Percentiles rank a stretch among this genome's conserved stretches.
Evolutionary conservation across 2,113 vertebrate genomes (phyloP).

Genomic region (Pteruthius melanotis): DNA sequence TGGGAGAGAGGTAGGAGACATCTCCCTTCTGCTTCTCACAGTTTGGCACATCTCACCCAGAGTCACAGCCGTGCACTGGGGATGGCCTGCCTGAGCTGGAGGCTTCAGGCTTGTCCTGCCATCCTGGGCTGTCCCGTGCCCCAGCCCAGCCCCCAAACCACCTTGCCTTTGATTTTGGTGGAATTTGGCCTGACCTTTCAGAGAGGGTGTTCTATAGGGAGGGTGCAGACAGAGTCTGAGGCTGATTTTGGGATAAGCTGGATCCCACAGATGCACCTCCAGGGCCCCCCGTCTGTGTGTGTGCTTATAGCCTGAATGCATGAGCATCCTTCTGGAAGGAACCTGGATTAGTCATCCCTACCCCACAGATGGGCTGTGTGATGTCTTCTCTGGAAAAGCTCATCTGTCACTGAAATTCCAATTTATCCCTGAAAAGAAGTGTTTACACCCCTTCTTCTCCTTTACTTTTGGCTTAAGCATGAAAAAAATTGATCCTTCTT

Average conservation of each 20-base stretch:
- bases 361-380: conserved; percentile 50
- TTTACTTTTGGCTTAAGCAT: not conserved
- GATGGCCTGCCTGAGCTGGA: not conserved
- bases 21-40: not conserved
- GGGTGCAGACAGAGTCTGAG: not conserved
- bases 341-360: conserved; percentile 56
- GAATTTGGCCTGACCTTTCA: not conserved
- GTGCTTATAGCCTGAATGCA: not conserved
- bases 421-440: conserved; percentile 1
- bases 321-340: conserved; percentile 57
- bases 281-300: not conserved
- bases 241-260: not conserved
- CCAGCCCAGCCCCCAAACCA: not conserved
- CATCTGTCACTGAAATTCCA: conserved; percentile 34
- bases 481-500: not conserved
- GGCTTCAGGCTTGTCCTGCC: not conserved
- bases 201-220: not conserved
- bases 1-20: not conserved
- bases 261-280: not conserved
- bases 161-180: not conserved
- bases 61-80: rapidly evolving
- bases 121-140: rapidly evolving
- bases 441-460: not conserved
- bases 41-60: not conserved
- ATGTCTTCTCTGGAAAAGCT: conserved; percentile 36